Evolutionary conservation across 2,113 vertebrate species (phyloP).

Genomic region (Panthera uncia): DNA sequence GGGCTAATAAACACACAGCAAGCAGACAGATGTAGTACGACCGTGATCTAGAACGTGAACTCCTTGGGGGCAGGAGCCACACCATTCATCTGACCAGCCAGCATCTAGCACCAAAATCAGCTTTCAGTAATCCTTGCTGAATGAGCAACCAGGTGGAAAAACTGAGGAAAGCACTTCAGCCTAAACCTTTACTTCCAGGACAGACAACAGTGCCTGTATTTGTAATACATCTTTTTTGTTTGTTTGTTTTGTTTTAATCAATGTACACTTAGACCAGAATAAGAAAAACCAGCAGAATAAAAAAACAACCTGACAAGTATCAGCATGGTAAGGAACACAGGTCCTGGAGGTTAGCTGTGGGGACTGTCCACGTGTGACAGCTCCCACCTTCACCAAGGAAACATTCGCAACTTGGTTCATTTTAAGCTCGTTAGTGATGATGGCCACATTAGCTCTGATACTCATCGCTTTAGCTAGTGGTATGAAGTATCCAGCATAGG

Average conservation of each 20-base stretch:
- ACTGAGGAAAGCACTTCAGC: neutral
- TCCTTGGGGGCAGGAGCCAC: neutral
- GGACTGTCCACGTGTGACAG: neutral
- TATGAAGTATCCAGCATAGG: no score
- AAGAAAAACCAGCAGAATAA: neutral
- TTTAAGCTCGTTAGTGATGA: neutral
- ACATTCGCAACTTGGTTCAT: neutral
- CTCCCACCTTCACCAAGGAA: neutral
- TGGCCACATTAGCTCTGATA: neutral
- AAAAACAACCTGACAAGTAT: neutral
- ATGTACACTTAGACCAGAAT: slow-evolving; percentile 32
- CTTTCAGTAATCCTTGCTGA: neutral
- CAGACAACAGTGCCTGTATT: slow-evolving; percentile 38
- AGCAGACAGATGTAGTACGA: neutral
- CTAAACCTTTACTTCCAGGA: slow-evolving; percentile 43
- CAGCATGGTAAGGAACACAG: neutral
- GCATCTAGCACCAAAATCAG: neutral
- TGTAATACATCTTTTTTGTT: neutral
- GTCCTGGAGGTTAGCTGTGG: neutral
- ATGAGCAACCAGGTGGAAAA: neutral
- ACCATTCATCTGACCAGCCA: neutral
- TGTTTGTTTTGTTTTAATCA: neutral
- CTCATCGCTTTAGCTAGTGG: no score
- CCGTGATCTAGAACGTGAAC: neutral
- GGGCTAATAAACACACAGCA: neutral